Conservation (phyloP, 2,113 vertebrate genomes). For the Trogon surrucura region DNA sequence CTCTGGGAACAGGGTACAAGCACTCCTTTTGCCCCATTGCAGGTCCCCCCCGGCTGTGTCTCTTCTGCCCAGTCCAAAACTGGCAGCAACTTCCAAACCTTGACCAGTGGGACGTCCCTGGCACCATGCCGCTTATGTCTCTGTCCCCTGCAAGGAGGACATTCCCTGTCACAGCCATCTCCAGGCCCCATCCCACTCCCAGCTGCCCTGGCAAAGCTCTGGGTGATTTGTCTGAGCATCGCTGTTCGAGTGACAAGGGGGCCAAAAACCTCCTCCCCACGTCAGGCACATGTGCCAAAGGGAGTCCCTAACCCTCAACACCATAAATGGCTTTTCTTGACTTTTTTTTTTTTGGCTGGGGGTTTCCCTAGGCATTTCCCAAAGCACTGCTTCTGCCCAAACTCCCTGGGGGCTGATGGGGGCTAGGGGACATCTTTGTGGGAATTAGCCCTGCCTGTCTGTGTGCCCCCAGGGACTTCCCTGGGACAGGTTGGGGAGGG, state of each 20-base stretch:
- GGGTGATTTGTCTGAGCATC: not conserved
- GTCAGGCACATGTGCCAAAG: fast-evolving
- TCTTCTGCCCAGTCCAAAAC: not conserved
- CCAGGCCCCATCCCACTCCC: not conserved
- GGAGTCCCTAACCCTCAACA: not conserved
- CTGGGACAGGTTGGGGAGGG: too few relatives aligned
- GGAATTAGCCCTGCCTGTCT: not conserved
- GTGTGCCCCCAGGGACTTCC: not conserved
- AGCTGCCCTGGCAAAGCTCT: not conserved
- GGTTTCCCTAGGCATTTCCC: not conserved
- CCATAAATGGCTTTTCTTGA: not conserved
- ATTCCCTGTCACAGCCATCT: fast-evolving
- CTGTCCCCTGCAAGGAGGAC: not conserved
- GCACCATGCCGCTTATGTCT: fast-evolving
- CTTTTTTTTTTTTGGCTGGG: not conserved
- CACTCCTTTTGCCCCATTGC: fast-evolving
- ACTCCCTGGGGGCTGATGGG: fast-evolving
- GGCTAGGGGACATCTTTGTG: fast-evolving
- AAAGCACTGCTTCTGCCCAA: not conserved
- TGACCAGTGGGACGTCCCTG: not conserved
- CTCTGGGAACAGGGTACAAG: not conserved
- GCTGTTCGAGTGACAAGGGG: fast-evolving
- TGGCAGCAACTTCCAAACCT: fast-evolving
- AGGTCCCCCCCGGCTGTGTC: not conserved
- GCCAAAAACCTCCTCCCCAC: not conserved